These are phyloP conservation scores for Tachyglossus aculeatus DNA, from an alignment of 2,797 vertebrate species.

Conservation along the genomic window DNA sequence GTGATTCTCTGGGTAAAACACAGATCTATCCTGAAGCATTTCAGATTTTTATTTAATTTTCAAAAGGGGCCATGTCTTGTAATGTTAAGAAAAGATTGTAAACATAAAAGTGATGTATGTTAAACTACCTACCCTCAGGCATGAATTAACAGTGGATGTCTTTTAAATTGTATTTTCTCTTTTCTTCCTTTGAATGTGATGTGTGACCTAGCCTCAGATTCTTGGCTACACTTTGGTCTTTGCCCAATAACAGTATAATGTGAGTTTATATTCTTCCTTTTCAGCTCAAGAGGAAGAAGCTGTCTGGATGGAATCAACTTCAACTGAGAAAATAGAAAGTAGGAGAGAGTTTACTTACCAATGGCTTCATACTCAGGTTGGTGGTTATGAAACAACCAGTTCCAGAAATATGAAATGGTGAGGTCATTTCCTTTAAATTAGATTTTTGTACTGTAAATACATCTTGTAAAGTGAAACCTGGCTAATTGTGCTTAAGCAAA, in stretches of 20 bases:
- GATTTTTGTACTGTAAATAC: conserved; percentile 56
- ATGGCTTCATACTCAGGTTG: conserved; percentile 75
- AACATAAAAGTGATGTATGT: background rate
- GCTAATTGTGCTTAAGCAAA: conserved; percentile 67
- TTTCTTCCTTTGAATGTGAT: background rate
- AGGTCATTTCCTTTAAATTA: conserved; percentile 71
- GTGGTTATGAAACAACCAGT: conserved; percentile 60
- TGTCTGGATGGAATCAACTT: conserved; percentile 24
- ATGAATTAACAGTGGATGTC: background rate
- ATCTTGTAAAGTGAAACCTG: conserved; percentile 67
- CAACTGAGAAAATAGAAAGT: conserved; percentile 60
- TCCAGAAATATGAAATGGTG: conserved; percentile 77
- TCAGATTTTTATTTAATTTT: too few relatives aligned
- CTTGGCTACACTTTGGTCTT: background rate
- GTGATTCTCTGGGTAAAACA: too few relatives aligned
- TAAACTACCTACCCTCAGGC: background rate
- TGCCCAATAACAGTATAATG: conserved; percentile 30
- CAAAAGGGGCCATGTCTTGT: too few relatives aligned
- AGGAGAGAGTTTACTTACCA: conserved; percentile 72
- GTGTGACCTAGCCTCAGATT: background rate
- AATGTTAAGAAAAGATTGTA: background rate
- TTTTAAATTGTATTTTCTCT: background rate
- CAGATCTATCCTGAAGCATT: too few relatives aligned
- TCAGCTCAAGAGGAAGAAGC: conserved; percentile 63
- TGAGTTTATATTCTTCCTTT: conserved; percentile 37